Percentiles rank a stretch among this genome's conserved stretches.
Conservation (phyloP, 2,888 invertebrate species). For the Dryobotodes eremita region DNA sequence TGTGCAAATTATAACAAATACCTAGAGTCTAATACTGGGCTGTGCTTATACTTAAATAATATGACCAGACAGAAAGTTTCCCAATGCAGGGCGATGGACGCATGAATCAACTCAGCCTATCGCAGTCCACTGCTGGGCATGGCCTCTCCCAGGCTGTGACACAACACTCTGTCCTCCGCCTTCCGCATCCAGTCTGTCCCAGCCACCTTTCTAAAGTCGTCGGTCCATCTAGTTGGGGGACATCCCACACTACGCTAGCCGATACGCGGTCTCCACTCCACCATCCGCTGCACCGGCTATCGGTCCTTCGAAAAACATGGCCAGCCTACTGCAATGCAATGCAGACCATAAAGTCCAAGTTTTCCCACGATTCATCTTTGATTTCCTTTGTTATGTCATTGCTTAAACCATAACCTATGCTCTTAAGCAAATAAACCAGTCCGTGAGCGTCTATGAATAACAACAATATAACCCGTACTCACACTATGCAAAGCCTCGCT, state of each 20-base stretch:
- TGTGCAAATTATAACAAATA: background rate
- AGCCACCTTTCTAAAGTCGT: too few species aligned
- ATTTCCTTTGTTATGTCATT: slow-evolving; percentile 18
- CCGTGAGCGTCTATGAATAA: background rate
- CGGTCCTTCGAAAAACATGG: too few species aligned
- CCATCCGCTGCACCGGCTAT: too few species aligned
- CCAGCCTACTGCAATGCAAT: too few species aligned
- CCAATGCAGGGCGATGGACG: background rate
- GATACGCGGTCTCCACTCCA: too few species aligned
- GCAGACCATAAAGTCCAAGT: background rate
- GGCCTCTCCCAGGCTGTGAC: too few species aligned
- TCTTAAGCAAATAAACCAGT: slow-evolving; percentile 10
- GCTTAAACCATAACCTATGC: slow-evolving; percentile 11
- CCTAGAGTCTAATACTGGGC: background rate
- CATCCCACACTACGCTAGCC: too few species aligned
- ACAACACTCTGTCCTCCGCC: too few species aligned
- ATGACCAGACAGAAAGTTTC: slow-evolving; percentile 4
- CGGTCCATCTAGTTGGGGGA: too few species aligned
- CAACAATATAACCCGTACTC: background rate
- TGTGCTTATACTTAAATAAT: background rate
- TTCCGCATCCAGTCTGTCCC: too few species aligned
- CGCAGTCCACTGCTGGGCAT: too few species aligned
- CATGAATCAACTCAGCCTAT: too few species aligned
- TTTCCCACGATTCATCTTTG: slow-evolving; percentile 26
- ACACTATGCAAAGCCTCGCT: background rate